Evolutionary conservation across 2,113 vertebrate genomes (phyloP).

Genomic region (Rhynchomys soricoides): DNA sequence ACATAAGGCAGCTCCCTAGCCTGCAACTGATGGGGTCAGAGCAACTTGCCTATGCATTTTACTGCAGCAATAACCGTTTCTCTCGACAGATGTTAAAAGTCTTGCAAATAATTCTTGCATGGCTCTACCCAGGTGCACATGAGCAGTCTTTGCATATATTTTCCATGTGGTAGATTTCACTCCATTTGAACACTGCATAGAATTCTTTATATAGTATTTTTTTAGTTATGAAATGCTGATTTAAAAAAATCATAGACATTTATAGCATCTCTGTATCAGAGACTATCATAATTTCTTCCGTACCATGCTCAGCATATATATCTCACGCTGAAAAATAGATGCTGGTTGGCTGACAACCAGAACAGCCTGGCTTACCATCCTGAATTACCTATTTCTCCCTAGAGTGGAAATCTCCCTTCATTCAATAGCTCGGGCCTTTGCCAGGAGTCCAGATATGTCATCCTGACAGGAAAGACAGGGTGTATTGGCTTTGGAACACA

Average conservation of each 20-base stretch:
- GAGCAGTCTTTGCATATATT: not conserved
- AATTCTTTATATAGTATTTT: not conserved
- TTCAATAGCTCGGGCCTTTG: constrained; percentile 31
- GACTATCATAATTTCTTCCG: not conserved
- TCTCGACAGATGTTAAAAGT: constrained; percentile 9
- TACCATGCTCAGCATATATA: not conserved
- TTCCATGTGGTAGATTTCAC: not conserved
- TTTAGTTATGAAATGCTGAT: not conserved
- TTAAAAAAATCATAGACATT: not conserved
- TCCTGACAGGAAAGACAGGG: not conserved
- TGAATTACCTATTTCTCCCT: not conserved
- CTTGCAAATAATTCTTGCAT: not conserved
- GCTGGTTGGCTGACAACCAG: not conserved
- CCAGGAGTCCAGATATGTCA: not conserved
- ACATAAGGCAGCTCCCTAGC: not conserved
- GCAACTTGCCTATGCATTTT: constrained; percentile 55
- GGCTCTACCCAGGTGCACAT: not conserved
- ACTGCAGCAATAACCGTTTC: constrained; percentile 2
- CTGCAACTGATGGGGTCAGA: not conserved
- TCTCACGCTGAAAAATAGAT: not conserved
- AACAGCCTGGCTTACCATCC: not conserved
- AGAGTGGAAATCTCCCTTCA: not conserved
- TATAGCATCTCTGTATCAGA: not conserved
- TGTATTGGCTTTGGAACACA: not conserved
- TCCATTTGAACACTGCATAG: not conserved